These are phyloP conservation scores for Aegotheles bennettii DNA, from an alignment of 2,113 vertebrate species.

Conservation along the genomic window DNA sequence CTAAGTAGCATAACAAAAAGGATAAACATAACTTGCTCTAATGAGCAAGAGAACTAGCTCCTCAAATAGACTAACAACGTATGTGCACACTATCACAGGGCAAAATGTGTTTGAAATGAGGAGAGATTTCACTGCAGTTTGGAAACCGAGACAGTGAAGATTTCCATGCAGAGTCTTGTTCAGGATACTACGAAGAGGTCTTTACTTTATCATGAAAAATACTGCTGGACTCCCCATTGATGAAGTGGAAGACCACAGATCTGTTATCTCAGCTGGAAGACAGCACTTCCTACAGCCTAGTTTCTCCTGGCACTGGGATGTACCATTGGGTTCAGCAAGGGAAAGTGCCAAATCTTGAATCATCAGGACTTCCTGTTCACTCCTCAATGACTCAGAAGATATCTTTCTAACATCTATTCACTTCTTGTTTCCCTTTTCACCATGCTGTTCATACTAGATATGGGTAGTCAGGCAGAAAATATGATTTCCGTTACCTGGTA, in stretches of 20 bases:
- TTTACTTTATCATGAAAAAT: background rate
- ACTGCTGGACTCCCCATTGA: background rate
- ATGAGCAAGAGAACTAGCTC: background rate
- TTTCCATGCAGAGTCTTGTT: background rate
- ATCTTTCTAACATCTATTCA: background rate
- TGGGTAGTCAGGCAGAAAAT: background rate
- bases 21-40: background rate
- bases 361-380: slow-evolving; percentile 28
- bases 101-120: background rate
- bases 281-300: background rate
- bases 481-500: background rate
- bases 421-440: background rate
- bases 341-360: slow-evolving; percentile 48
- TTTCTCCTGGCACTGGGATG: background rate
- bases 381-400: background rate
- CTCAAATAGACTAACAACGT: background rate
- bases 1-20: background rate
- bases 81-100: background rate
- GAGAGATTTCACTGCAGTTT: background rate
- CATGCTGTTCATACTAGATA: background rate
- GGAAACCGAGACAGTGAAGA: background rate
- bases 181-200: background rate
- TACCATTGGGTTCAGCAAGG: background rate
- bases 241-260: background rate
- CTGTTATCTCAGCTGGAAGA: background rate